Percentiles rank a stretch among this genome's conserved stretches.
phyloP scores from a whole-genome alignment of 23 tunicate species.

The Styela plicata region DNA sequence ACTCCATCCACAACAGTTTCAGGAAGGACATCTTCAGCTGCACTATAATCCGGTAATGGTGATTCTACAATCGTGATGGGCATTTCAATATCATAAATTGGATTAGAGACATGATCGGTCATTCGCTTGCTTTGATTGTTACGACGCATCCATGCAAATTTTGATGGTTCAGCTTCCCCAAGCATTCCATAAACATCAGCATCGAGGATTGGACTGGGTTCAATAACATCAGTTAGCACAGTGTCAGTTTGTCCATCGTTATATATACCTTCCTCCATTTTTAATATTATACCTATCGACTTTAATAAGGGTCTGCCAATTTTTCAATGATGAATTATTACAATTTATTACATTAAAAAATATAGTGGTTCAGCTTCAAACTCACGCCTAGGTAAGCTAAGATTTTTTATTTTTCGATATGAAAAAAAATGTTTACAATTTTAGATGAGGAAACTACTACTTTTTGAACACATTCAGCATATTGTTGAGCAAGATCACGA shows the following conservation, averaged over 20 bases:
- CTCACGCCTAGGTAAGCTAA: no score
- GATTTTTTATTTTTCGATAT: no score
- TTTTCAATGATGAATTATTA: no score
- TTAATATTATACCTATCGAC: background rate
- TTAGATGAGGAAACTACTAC: no score
- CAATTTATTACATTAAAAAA: no score
- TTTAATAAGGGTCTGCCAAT: no score
- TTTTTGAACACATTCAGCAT: no score
- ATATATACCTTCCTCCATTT: constrained; percentile 13
- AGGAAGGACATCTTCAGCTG: background rate
- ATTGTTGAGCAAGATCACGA: no score
- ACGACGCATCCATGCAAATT: constrained; percentile 24
- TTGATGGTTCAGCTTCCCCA: constrained; percentile 24
- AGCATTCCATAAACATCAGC: constrained; percentile 34
- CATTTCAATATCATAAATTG: constrained; percentile 15
- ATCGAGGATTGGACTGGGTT: background rate
- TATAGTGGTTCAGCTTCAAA: no score
- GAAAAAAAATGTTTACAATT: no score
- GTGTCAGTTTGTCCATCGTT: constrained; percentile 4
- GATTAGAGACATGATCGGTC: constrained; percentile 16
- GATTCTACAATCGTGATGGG: background rate
- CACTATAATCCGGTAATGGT: background rate
- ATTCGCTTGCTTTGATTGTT: background rate
- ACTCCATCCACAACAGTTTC: no score
- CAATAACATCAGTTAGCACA: no score